Base-by-base conservation (phyloP, 2,888 invertebrate genomes). In the Mycalesis mineus region DNA sequence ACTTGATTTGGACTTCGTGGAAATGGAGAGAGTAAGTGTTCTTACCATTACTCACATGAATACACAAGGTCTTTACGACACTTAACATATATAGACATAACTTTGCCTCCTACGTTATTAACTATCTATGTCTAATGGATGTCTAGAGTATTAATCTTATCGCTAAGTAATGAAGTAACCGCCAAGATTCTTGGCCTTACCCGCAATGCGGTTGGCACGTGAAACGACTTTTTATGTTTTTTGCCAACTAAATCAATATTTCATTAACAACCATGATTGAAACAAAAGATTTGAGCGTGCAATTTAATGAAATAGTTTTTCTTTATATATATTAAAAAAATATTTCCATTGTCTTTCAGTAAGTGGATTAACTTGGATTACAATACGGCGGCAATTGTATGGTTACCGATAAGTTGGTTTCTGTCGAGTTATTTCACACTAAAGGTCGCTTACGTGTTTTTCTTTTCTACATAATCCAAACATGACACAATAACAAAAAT, bases 1-100 rank as follows among this genome's bases (percentile, higher is more conserved):
- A 90, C 93, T 99, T 80, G 99, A 99, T 90, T 94, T 98, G 88
- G 98, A 99, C 78, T 99, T 98, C 85, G 93, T 96, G 91, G 98
- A 99, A 82, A 98, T 99, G 98, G 99, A 99, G 92, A 95, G 97
- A 91, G 98, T 98, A 91, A 93, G 94, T 91, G 15, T 13, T 14
- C 6, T 13, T 14, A 50, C 42, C 41, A 9, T 0, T 29, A 50
- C 15, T 8, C n/a, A n/a, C n/a, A n/a, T n/a, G n/a, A n/a, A n/a
- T n/a, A n/a, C n/a, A n/a, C n/a, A n/a, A n/a, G n/a, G n/a, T n/a
- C n/a, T n/a, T n/a, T n/a, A n/a, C n/a, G n/a, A n/a, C n/a, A n/a
- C n/a, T n/a, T n/a, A n/a, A n/a, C n/a, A n/a, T n/a, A n/a, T n/a
- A n/a, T n/a, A n/a, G n/a, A n/a, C n/a, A n/a, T 22, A 47, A 51